Base-by-base conservation (phyloP, 2,797 vertebrate species). In the Rhinophrynus dorsalis region DNA sequence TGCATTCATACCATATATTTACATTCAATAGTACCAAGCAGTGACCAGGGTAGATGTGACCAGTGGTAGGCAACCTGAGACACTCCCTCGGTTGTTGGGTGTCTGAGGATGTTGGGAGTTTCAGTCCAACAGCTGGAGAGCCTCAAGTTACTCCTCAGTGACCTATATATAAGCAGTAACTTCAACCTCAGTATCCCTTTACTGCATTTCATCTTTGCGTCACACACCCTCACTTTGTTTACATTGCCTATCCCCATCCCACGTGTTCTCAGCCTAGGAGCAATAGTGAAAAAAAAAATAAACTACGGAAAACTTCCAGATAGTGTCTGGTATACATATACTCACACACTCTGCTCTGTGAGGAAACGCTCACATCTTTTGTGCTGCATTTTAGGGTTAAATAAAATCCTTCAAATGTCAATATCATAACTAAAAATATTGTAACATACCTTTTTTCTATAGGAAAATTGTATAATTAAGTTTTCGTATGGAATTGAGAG, bases 401-500 rank as follows among this genome's bases (percentile, higher is more conserved):
- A 66, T 42, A 59, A 11, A 59, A 61, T 32, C 35, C 11, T 35
- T 56, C 65, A 30, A 37, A 0, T 1, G 9, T 62, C 70, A 66
- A 61, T 0, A 0, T 74, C 60, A 32, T 75, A 47, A 63, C 70
- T 67, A 78, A 62, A 68, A 76, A 69, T 78, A 77, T 67, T 81
- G 80, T 80, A 71, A 78, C 77, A 80, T 75, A 62, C 69, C 77
- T 72, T 71, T 75, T 76, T 59, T 76, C 66, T 72, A 65, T 72
- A 72, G 60, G 59, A 65, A 64, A 76, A 64, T 45, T 23, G 76
- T 76, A 70, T 76, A 54, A 70, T 27, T 68, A 68, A 33, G 71
- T 76, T 74, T 75, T 84, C 60, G 68, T 64, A 71, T 71, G 40
- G 50, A 63, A 38, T 56, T 50, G 60, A 71, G 60, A 71, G 68